A percentile compares a stretch with the other conserved stretches of the same genome.
Conservation (phyloP, 2,888 invertebrate species). For the Rhagonycha fulva region DNA sequence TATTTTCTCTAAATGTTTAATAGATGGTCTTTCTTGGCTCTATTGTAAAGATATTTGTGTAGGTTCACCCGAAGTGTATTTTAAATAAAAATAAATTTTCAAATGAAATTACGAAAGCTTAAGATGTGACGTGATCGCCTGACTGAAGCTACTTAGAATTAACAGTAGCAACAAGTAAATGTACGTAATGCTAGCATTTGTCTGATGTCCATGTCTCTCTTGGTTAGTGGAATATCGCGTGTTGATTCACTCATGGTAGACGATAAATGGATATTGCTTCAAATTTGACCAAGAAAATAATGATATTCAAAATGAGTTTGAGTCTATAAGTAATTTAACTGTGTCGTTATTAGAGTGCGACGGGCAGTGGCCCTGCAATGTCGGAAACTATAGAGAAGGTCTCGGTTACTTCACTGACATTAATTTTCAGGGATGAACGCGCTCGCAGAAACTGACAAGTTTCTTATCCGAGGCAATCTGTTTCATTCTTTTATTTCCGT, state of each 20-base stretch:
- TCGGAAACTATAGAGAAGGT: conserved; percentile 33
- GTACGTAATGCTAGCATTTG: conserved; percentile 39
- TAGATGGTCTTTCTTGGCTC: not conserved
- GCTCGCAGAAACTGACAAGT: conserved; percentile 55
- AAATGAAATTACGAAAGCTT: conserved; percentile 15
- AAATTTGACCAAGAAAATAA: conserved; percentile 34
- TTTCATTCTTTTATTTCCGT: conserved; percentile 55
- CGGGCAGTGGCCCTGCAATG: conserved; percentile 34
- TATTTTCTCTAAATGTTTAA: conserved; percentile 4
- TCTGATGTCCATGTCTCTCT: conserved; percentile 36
- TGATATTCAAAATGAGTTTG: conserved; percentile 15
- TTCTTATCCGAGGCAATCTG: conserved; percentile 56
- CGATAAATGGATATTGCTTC: conserved; percentile 37
- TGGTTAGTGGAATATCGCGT: conserved; percentile 37
- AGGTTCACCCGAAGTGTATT: not conserved
- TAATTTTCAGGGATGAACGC: conserved; percentile 57
- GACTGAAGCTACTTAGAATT: conserved; percentile 41
- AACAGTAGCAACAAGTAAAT: conserved; percentile 45
- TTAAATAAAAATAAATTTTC: conserved; percentile 6
- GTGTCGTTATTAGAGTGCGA: conserved; percentile 40
- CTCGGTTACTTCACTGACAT: conserved; percentile 51
- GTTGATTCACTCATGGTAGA: conserved; percentile 29
- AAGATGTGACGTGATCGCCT: conserved; percentile 36
- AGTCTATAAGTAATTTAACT: not conserved
- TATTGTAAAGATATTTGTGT: not conserved